Evolutionary conservation across 2,888 invertebrate genomes (phyloP).

Genomic region (Notodonta dromedarius): DNA sequence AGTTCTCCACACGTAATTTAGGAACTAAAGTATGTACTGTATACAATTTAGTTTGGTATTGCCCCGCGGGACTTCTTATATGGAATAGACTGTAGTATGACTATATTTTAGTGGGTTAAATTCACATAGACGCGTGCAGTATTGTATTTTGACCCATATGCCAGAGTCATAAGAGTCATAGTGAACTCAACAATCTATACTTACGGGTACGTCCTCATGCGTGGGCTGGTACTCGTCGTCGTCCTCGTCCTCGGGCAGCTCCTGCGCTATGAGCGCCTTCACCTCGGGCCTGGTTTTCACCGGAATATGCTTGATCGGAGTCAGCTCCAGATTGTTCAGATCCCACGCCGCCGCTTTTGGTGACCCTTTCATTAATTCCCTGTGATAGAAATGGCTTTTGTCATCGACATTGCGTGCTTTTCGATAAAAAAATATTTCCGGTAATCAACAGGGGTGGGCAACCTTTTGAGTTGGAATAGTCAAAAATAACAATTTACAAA

Average conservation of each 20-base stretch:
- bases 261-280: conserved; percentile 88
- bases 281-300: conserved; percentile 84
- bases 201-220: conserved; percentile 84
- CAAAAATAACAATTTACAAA: neutral
- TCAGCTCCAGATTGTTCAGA: conserved; percentile 80
- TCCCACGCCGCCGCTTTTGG: conserved; percentile 83
- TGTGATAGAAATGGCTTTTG: conserved; percentile 30
- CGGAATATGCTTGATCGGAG: conserved; percentile 76
- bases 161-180: no score
- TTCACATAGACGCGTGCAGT: no score
- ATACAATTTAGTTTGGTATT: no score
- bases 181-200: conserved; percentile 10
- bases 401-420: no score
- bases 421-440: no score
- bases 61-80: no score
- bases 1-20: no score
- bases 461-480: neutral
- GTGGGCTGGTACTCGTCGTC: conserved; percentile 92
- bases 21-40: no score
- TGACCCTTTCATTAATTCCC: conserved; percentile 85
- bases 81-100: no score
- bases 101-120: no score
- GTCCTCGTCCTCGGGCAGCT: conserved; percentile 90
- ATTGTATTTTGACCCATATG: no score
- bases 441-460: neutral